A percentile compares a stretch with the other conserved stretches of the same genome.
Evolutionary conservation across 2,113 vertebrate species (phyloP).

Genomic region (Rutilus rutilus): DNA sequence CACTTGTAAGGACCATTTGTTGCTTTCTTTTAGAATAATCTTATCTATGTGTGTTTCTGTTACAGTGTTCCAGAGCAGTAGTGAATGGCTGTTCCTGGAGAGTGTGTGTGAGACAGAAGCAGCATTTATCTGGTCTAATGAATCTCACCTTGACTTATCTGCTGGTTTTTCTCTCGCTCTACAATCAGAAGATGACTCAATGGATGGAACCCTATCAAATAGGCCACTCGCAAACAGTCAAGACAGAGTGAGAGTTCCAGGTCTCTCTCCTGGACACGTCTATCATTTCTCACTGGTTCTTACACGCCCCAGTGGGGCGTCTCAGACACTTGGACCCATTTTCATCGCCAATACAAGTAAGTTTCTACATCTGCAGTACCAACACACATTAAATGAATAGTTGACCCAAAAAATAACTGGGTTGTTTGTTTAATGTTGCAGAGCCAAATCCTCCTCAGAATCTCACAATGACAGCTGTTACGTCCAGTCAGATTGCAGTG

Average conservation of each 20-base stretch:
- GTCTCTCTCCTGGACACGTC: slow-evolving; percentile 76
- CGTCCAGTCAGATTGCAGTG: slow-evolving; percentile 76
- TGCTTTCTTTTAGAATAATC: neutral
- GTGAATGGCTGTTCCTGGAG: slow-evolving; percentile 61
- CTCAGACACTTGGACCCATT: slow-evolving; percentile 76
- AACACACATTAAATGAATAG: neutral
- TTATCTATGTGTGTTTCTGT: neutral
- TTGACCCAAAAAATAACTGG: neutral
- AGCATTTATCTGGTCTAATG: slow-evolving; percentile 76
- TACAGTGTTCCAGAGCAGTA: slow-evolving; percentile 38
- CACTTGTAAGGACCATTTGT: neutral
- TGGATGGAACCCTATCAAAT: neutral
- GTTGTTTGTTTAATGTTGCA: slow-evolving; percentile 54
- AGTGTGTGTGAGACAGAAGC: slow-evolving; percentile 80
- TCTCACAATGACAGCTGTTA: slow-evolving; percentile 67
- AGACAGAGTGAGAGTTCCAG: slow-evolving; percentile 68
- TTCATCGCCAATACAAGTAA: slow-evolving; percentile 81
- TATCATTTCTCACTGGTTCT: slow-evolving; percentile 81
- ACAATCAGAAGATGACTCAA: neutral
- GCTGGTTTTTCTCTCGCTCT: slow-evolving; percentile 65
- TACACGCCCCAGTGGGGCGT: slow-evolving; percentile 69
- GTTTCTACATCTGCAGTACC: slow-evolving; percentile 57
- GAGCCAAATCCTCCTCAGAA: slow-evolving; percentile 77
- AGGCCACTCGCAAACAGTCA: slow-evolving; percentile 53
- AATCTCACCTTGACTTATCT: slow-evolving; percentile 61